Conservation (phyloP, 2,888 invertebrate genomes). For the Pseudococcus longispinus region DNA sequence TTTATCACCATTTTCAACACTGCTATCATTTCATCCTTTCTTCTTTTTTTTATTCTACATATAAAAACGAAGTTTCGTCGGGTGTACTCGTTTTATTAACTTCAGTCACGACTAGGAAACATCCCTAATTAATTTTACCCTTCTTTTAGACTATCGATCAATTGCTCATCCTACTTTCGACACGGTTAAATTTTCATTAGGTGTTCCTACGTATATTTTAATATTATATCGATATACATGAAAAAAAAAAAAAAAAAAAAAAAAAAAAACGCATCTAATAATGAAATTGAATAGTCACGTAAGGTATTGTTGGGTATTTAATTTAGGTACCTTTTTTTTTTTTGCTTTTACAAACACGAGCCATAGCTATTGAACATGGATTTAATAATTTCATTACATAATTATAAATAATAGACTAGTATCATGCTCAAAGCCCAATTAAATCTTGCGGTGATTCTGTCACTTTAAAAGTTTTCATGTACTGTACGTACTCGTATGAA, state of each 20-base stretch:
- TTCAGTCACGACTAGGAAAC: conserved; percentile 18
- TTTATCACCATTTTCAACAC: neutral
- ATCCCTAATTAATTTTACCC: conserved; percentile 30
- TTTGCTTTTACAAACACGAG: neutral
- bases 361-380: neutral
- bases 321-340: neutral
- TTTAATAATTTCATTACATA: neutral
- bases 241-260: too few species aligned
- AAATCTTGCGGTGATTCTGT: too few species aligned
- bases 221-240: neutral
- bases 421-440: too few species aligned
- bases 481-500: too few species aligned
- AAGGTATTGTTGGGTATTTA: neutral
- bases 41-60: neutral
- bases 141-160: neutral
- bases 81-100: conserved; percentile 17
- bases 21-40: neutral
- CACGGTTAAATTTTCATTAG: neutral
- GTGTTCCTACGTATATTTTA: neutral
- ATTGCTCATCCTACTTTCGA: conserved; percentile 2
- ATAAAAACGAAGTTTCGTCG: neutral
- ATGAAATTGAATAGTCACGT: conserved; percentile 5
- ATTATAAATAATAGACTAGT: neutral
- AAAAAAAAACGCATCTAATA: neutral
- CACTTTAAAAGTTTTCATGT: too few species aligned